Conservation (phyloP, 2,797 vertebrate genomes). For the Loriculus beryllinus region DNA sequence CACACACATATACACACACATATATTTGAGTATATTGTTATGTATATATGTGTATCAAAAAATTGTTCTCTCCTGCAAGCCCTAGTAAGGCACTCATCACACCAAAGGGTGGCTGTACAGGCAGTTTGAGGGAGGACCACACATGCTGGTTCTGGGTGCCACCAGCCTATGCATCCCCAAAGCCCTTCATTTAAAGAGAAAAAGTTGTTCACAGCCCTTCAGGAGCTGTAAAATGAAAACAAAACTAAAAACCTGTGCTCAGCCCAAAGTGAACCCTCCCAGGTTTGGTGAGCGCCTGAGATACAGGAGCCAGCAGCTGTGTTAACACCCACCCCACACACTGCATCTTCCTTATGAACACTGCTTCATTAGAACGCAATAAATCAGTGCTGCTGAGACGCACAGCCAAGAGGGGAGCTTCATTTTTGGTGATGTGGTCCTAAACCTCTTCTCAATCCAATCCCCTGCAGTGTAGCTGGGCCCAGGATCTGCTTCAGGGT, state of each 20-base stretch:
- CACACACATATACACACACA: no score
- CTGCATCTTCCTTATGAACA: neutral
- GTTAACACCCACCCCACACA: neutral
- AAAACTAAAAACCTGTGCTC: neutral
- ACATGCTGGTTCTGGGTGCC: fast-evolving
- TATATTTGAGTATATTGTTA: neutral
- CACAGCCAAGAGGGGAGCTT: neutral
- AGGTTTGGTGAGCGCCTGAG: neutral
- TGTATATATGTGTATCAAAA: neutral
- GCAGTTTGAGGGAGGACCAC: neutral
- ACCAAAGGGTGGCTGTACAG: neutral
- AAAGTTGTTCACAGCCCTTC: neutral
- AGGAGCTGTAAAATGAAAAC: neutral
- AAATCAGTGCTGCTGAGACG: neutral
- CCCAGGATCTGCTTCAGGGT: neutral
- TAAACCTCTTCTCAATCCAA: neutral
- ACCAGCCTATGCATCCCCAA: neutral
- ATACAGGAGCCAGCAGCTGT: neutral
- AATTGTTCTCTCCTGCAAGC: neutral
- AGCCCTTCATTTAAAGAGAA: neutral
- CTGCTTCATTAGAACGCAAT: neutral
- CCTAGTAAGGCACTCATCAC: neutral
- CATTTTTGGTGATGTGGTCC: fast-evolving
- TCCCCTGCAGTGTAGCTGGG: neutral
- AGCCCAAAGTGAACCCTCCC: neutral